Evolutionary conservation across 2,888 invertebrate genomes (phyloP), one percentile per base, ranked within the genome.

Genomic region (Drosophila setosimentum): DNA sequence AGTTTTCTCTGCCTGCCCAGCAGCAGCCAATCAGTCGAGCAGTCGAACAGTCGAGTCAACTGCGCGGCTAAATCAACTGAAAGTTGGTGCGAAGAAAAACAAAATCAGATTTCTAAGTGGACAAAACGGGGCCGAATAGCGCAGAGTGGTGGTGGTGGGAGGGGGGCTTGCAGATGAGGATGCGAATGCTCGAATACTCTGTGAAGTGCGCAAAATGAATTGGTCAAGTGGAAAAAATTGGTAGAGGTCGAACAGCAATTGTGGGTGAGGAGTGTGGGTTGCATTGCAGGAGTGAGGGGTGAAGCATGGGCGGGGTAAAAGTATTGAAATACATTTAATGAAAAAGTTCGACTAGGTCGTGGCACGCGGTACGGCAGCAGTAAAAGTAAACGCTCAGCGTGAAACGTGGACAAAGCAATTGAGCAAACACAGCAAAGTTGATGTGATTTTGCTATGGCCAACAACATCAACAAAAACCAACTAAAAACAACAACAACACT

Each of bases 151-250:
- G 2, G 42, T n/a, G n/a, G n/a, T n/a, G 18, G 8, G 13, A 10
- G 1, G 48, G 6, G 11, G 37, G 33, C 6, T 29, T 29, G 48
- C 29, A 55, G 51, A 42, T 45, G 66, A 24, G 53, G 57, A 58
- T 61, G 76, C 21, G 45, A 45, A 24, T 45, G 21, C 45, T 16
- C 16, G 45, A 45, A 45, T 45, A 8, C 65, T 80, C 65, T 68
- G 79, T 68, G 73, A 79, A 80, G 80, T 76, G 82, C 81, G 78
- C 83, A 86, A 85, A 85, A 85, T 88, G 89, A 88, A 88, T 86
- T 88, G 85, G 85, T 86, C 85, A 86, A 88, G 89, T 86, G 85
- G 87, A 86, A 86, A 78, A 88, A 82, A 88, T 88, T 88, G 84
- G 76, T 76, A 88, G 73, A 49, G 68, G 68, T 57, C 65, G 68